Base-by-base conservation (phyloP, 2,888 invertebrate species). In the Lissonota sp. region DNA sequence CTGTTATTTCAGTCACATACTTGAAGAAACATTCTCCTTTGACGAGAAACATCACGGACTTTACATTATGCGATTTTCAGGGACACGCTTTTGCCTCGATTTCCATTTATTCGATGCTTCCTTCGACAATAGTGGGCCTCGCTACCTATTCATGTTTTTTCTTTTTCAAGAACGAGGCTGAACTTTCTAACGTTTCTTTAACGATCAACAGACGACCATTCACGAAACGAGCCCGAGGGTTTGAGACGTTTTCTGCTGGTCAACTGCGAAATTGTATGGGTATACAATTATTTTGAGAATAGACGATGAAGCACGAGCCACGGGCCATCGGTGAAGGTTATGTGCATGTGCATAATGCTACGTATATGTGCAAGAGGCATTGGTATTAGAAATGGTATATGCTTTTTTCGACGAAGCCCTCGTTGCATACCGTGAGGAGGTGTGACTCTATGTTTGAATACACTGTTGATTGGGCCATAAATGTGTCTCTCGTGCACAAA, bases 401-500 rank as follows among this genome's bases (percentile, higher is more conserved):
- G 79, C 57, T 62, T 89, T n/a, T 86, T 87, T 87, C 85, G 83
- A 70, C 72, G 77, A 73, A 85, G 74, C 78, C 75, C 55, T 70
- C 73, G 75, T 74, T 78, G 64, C 60, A 26, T 44, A 58, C 57
- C 42, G 79, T 62, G 84, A 85, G 86, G 88, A 91, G 91, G 91
- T 91, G 92, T 89, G 92, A 91, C 91, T 88, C 91, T 88, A 87
- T 89, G 90, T 89, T 89, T 92, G 92, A 92, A 92, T 92, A 88
- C 91, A 88, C 86, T 89, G 92, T 90, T 92, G 92, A 92, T 92
- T 92, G 91, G 91, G 89, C 88, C 89, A 91, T 91, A 92, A 92
- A 92, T 89, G 92, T 90, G 91, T 91, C 90, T 91, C 89, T 88
- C 83, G 86, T 86, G 85, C 85, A 87, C 88, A 90, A 90, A 89